Evolutionary conservation across 1,140 invertebrate species (phyloP).

Genomic region (Palaemon carinicauda): DNA sequence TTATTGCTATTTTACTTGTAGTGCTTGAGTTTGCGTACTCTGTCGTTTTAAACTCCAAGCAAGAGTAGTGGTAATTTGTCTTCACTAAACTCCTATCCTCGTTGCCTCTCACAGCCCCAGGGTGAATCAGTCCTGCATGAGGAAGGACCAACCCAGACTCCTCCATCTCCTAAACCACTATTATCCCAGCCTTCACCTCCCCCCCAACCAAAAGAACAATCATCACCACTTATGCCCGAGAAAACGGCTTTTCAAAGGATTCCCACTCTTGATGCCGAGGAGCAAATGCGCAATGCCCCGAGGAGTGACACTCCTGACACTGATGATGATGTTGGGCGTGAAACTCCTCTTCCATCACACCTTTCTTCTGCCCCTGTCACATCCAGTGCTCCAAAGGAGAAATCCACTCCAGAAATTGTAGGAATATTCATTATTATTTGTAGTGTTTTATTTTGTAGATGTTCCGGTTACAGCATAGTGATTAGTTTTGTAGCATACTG

Average conservation of each 20-base stretch:
- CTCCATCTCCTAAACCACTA: slow-evolving; percentile 5
- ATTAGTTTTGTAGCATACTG: no score
- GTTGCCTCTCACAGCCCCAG: neutral
- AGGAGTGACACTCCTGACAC: slow-evolving; percentile 36
- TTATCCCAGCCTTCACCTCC: slow-evolving; percentile 8
- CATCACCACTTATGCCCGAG: neutral
- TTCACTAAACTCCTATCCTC: no score
- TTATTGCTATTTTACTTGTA: no score
- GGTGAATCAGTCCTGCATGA: slow-evolving; percentile 1
- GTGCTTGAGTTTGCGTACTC: no score
- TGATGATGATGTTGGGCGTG: slow-evolving; percentile 32
- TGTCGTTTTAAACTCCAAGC: no score
- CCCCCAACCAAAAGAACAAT: no score
- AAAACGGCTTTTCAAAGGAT: neutral
- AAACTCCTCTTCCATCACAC: slow-evolving; percentile 17
- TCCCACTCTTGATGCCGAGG: slow-evolving; percentile 15
- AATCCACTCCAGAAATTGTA: slow-evolving; percentile 51
- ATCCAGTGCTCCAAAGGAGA: slow-evolving; percentile 22
- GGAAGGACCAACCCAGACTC: neutral
- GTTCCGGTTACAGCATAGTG: neutral
- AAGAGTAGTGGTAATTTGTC: no score
- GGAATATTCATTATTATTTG: neutral
- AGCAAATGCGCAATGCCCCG: neutral
- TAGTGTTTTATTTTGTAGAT: neutral
- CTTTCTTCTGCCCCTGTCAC: neutral